Evolutionary conservation across 2,797 vertebrate genomes (phyloP).

Genomic region (Galaxias olidus): DNA sequence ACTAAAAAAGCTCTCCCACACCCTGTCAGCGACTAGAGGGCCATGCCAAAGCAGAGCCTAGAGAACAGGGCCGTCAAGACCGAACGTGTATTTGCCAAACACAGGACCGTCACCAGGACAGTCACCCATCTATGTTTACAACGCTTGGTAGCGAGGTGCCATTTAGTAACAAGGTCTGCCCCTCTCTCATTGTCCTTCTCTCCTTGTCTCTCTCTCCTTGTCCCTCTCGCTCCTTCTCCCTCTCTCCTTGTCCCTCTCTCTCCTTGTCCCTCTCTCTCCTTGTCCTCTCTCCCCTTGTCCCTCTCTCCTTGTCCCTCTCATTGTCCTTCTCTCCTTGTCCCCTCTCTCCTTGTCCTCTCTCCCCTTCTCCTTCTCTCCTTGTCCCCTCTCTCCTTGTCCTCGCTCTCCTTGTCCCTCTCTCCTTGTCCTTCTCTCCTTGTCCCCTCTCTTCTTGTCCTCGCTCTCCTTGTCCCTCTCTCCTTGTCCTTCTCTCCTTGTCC

Average conservation of each 20-base stretch:
- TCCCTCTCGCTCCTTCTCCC: background rate
- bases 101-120: background rate
- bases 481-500: background rate
- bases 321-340: background rate
- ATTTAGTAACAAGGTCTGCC: too few species aligned
- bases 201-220: background rate
- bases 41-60: constrained; percentile 39
- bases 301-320: background rate
- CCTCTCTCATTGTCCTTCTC: too few species aligned
- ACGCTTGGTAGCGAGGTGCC: constrained; percentile 4
- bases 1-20: constrained; percentile 26
- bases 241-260: background rate
- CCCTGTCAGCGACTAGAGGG: constrained; percentile 9
- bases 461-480: background rate
- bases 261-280: background rate
- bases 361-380: too few species aligned
- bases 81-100: too few species aligned
- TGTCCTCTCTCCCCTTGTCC: background rate
- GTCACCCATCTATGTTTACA: constrained; percentile 9
- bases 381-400: too few species aligned
- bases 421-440: too few species aligned
- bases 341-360: background rate
- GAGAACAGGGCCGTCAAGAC: constrained; percentile 12
- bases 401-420: background rate
- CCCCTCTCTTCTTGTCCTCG: background rate